A percentile compares a stretch with the other conserved stretches of the same genome.
Evolutionary conservation across 1,140 invertebrate species (phyloP).

Genomic region (Drosophila jambulina): DNA sequence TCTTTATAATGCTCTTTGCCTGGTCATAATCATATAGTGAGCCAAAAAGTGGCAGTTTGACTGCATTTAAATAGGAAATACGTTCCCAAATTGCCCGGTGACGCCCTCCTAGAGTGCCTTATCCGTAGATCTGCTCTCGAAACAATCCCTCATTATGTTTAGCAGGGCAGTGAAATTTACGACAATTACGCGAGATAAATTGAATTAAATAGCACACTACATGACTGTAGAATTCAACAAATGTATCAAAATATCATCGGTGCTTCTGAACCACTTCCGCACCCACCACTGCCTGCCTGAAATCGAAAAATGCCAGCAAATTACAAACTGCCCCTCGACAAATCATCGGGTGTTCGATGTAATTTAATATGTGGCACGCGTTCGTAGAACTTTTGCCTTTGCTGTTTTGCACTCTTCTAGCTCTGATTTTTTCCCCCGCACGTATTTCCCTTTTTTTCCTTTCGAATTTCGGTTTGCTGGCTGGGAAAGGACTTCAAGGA

Average conservation of each 20-base stretch:
- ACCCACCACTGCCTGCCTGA: conserved; percentile 45
- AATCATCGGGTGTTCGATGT: conserved; percentile 74
- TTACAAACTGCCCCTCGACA: conserved; percentile 70
- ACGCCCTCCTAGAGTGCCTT: conserved; percentile 28
- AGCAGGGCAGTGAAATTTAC: conserved; percentile 56
- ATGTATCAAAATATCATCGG: conserved; percentile 76
- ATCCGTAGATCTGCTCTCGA: conserved; percentile 6
- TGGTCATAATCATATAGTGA: not conserved
- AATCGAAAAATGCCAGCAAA: conserved; percentile 78
- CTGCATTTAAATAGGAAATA: conserved; percentile 45
- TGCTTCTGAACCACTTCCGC: conserved; percentile 11
- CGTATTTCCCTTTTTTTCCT: conserved; percentile 29
- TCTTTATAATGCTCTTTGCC: not conserved
- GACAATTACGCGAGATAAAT: conserved; percentile 68
- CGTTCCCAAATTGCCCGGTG: conserved; percentile 31
- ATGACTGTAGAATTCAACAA: conserved; percentile 49
- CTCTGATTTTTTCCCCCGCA: conserved; percentile 6
- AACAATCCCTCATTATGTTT: conserved; percentile 21
- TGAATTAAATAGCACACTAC: conserved; percentile 67
- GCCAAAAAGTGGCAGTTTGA: conserved; percentile 10
- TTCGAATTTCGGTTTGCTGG: conserved; percentile 32
- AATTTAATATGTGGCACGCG: conserved; percentile 83
- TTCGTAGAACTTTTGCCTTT: conserved; percentile 62
- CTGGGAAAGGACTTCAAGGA: conserved; percentile 54
- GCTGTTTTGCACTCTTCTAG: conserved; percentile 16